A percentile compares a stretch with the other conserved stretches of the same genome.
phyloP scores from a whole-genome alignment of 2,888 invertebrate genomes.

The Ceramica pisi region DNA sequence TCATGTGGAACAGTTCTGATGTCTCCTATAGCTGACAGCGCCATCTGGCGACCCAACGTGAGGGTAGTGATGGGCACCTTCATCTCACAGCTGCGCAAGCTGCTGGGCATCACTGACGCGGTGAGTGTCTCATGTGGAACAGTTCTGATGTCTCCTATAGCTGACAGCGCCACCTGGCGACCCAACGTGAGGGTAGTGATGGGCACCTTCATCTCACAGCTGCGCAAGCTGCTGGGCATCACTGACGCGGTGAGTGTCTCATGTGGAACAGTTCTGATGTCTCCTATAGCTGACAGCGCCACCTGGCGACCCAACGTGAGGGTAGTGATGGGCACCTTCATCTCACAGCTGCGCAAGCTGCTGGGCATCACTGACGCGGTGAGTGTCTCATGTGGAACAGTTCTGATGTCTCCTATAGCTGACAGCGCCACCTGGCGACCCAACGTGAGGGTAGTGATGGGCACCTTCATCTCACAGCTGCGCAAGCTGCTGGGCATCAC shows the following conservation, averaged over 20 bases:
- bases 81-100: background rate
- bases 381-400: too few relatives aligned
- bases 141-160: background rate
- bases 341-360: too few relatives aligned
- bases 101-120: conserved; percentile 57
- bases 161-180: background rate
- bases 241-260: background rate
- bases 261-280: too few relatives aligned
- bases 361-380: too few relatives aligned
- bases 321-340: background rate
- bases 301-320: too few relatives aligned
- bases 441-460: background rate
- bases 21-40: background rate
- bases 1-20: background rate
- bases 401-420: too few relatives aligned
- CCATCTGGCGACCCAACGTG: background rate
- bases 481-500: too few relatives aligned
- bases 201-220: background rate
- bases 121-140: conserved; percentile 76
- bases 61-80: background rate
- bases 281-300: too few relatives aligned
- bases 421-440: too few relatives aligned
- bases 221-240: background rate
- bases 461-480: too few relatives aligned
- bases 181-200: background rate